These are phyloP conservation scores for Micrastur ruficollis DNA, from an alignment of 2,797 vertebrate species.

Conservation along the genomic window DNA sequence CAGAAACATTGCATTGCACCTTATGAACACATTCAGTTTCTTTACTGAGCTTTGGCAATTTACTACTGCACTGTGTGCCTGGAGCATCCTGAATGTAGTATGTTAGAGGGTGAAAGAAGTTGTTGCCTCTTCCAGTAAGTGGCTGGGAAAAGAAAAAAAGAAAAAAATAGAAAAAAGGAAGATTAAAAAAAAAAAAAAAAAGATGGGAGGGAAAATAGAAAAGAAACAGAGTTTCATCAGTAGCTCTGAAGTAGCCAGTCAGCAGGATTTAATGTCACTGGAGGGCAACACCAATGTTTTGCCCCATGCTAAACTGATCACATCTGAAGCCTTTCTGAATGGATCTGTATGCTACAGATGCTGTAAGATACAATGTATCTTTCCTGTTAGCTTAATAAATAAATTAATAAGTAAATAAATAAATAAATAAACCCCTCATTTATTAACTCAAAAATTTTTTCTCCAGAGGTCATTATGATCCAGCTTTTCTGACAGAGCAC, in stretches of 20 bases:
- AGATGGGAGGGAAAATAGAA: background rate
- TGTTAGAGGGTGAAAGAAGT: background rate
- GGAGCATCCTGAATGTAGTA: background rate
- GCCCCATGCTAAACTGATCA: background rate
- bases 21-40: background rate
- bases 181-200: background rate
- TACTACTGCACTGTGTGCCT: background rate
- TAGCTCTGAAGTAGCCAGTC: background rate
- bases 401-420: background rate
- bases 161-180: background rate
- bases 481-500: background rate
- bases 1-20: background rate
- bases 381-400: background rate
- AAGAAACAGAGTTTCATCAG: background rate
- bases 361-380: background rate
- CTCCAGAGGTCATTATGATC: background rate
- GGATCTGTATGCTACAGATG: background rate
- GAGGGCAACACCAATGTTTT: background rate
- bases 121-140: background rate
- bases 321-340: background rate
- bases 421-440: rapidly evolving
- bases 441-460: background rate
- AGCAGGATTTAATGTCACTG: background rate
- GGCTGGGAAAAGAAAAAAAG: background rate
- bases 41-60: background rate